Base-by-base conservation (phyloP, 2,797 vertebrate species). In the Gymnothorax javanicus region DNA sequence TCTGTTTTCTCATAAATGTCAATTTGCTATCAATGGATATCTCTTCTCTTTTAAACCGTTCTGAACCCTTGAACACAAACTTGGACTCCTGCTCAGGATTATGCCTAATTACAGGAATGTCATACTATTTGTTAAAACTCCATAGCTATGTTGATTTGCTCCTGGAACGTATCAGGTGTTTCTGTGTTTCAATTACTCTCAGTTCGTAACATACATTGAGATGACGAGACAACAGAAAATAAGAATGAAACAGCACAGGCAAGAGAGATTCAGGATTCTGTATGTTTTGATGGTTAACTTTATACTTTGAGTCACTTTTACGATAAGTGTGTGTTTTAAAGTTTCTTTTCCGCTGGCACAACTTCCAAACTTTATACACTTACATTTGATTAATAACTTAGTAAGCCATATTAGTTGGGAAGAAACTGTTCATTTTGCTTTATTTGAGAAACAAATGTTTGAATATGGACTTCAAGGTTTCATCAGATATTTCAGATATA, bases 61-160 rank as follows among this genome's bases (percentile, higher is more conserved):
- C 11, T 83, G n/a, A 83, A 83, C 50, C 77, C 77, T 81, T 23
- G 77, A 81, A 81, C 77, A 81, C 77, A 56, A 43, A 81, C 56
- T 81, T 9, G 23, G 52, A 81, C 56, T 56, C 56, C 20, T 81
- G 15, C 1, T 3, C 77, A 50, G 56, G 4, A 15, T 52, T 81
- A 54, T 13, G 5, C 13, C 13, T 20, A 2, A 43, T 50, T 50
- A 43, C 50, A 77, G 12, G 4, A 17, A 77, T 77, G 4, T 77
- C 20, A 82, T 57, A 2, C 20, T 7, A 56, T 9, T 58, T 57
- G 52, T 57, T 82, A 1, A 57, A 57, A 56, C 57, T 82, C 8
- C n/a, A 7, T n/a, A 82, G 13, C 13, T 50, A 77, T 17, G 3
- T 56, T 75, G 6, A 71, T 71, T 75, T 13, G 52, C 23, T 56